Percentiles rank a stretch among this genome's conserved stretches.
phyloP scores from a whole-genome alignment of 1,140 invertebrate species.

The Aricia agestis region DNA sequence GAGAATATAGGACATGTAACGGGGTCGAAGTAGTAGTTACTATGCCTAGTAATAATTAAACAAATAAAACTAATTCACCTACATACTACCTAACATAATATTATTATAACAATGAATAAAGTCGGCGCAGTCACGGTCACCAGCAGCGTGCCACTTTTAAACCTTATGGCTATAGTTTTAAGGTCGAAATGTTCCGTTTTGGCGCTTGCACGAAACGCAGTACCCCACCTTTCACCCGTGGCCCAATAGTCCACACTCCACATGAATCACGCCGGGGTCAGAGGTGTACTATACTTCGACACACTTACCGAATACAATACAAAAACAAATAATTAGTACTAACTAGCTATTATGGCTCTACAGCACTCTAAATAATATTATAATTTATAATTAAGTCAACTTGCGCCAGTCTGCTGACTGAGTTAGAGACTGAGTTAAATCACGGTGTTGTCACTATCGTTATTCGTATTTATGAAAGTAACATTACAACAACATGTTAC shows the following conservation, averaged over 20 bases:
- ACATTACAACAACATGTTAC: no score
- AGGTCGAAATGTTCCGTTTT: not conserved
- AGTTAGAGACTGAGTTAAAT: no score
- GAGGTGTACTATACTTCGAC: conserved; percentile 44
- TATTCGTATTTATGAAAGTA: no score
- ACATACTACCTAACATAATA: not conserved
- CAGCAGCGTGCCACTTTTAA: not conserved
- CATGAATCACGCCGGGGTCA: conserved; percentile 56
- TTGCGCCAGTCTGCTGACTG: no score
- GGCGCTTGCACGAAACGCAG: not conserved
- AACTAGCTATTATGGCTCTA: no score
- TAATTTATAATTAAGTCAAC: not conserved
- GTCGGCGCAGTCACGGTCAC: not conserved
- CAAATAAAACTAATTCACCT: not conserved
- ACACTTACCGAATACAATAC: conserved; percentile 25
- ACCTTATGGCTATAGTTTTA: not conserved
- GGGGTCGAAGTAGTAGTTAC: not conserved
- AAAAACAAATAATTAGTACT: conserved; percentile 2
- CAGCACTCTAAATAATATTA: conserved; percentile 16
- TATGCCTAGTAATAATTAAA: not conserved
- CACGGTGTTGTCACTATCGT: no score
- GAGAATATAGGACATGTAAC: not conserved
- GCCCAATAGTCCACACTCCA: conserved; percentile 52
- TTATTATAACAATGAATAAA: not conserved
- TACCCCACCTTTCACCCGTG: conserved; percentile 55